Percentiles rank a stretch among this genome's conserved stretches.
phyloP scores from a whole-genome alignment of 2,113 vertebrate genomes.

The Raja brachyura region DNA sequence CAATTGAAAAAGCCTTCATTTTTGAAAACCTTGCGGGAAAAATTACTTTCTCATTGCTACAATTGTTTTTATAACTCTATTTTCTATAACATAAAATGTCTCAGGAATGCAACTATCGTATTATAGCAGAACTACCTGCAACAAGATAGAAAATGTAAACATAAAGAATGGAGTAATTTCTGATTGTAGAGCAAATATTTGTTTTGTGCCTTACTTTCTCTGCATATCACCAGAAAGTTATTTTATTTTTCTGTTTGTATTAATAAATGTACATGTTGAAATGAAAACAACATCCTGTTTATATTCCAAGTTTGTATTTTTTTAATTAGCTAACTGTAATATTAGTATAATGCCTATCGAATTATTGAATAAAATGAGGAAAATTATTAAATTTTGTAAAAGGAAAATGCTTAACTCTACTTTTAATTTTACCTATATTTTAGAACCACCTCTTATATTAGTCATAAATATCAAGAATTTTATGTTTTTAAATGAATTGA shows the following conservation, averaged over 20 bases:
- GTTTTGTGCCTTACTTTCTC: not conserved
- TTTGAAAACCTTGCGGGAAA: too few relatives aligned
- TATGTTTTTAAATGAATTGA: not conserved
- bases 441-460: not conserved
- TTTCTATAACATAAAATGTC: too few relatives aligned
- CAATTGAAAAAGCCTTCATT: too few relatives aligned
- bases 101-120: too few relatives aligned
- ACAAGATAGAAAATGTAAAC: not conserved
- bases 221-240: not conserved
- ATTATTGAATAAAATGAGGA: not conserved
- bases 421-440: not conserved
- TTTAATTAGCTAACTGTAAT: not conserved
- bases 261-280: slow-evolving; percentile 11
- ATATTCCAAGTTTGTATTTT: not conserved
- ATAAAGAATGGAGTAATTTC: not conserved
- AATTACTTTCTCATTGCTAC: too few relatives aligned
- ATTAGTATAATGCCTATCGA: not conserved
- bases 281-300: slow-evolving; percentile 11
- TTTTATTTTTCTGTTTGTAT: not conserved
- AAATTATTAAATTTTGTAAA: not conserved
- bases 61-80: too few relatives aligned
- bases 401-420: not conserved
- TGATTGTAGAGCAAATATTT: slow-evolving; percentile 9
- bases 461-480: not conserved
- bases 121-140: not conserved